Percentiles rank a stretch among this genome's conserved stretches.
Evolutionary conservation across 2,888 invertebrate species (phyloP).

Genomic region (Scotopteryx bipunctaria): DNA sequence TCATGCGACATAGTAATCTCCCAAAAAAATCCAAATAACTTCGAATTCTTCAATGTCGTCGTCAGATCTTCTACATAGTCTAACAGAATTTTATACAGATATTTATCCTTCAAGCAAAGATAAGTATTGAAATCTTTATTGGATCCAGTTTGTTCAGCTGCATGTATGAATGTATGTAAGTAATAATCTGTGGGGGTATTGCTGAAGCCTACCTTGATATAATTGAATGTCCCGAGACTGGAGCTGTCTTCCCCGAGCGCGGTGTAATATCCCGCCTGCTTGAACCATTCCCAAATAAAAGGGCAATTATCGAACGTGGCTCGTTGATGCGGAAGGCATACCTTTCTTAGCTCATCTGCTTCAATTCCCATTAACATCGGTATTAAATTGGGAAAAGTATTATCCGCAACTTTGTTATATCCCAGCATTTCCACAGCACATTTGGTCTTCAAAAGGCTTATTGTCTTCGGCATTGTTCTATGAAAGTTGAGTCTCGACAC

Average conservation of each 20-base stretch:
- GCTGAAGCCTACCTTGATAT: slow-evolving; percentile 88
- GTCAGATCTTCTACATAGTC: slow-evolving; percentile 88
- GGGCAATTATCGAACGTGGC: slow-evolving; percentile 91
- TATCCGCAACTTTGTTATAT: slow-evolving; percentile 97
- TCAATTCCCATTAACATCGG: slow-evolving; percentile 90
- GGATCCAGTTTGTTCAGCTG: slow-evolving; percentile 86
- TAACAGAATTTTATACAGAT: slow-evolving; percentile 87
- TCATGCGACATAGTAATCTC: slow-evolving; percentile 93
- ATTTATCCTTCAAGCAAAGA: slow-evolving; percentile 87
- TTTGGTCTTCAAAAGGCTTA: slow-evolving; percentile 83
- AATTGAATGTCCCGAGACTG: slow-evolving; percentile 91
- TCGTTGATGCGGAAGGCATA: slow-evolving; percentile 84
- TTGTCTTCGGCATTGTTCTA: slow-evolving; percentile 91
- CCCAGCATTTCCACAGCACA: slow-evolving; percentile 91
- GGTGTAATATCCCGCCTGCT: slow-evolving; percentile 88
- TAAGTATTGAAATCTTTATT: slow-evolving; percentile 85
- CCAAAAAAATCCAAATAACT: slow-evolving; percentile 93
- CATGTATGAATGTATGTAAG: slow-evolving; percentile 88
- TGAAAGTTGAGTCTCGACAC: slow-evolving; percentile 93
- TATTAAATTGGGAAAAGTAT: slow-evolving; percentile 96
- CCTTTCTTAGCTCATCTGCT: slow-evolving; percentile 84
- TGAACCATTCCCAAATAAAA: slow-evolving; percentile 93
- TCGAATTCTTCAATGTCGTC: slow-evolving; percentile 79
- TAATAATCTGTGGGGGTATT: slow-evolving; percentile 93
- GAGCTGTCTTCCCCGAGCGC: slow-evolving; percentile 93